Evolutionary conservation across 2,113 vertebrate species (phyloP).

Genomic region (Eubucco bourcierii): DNA sequence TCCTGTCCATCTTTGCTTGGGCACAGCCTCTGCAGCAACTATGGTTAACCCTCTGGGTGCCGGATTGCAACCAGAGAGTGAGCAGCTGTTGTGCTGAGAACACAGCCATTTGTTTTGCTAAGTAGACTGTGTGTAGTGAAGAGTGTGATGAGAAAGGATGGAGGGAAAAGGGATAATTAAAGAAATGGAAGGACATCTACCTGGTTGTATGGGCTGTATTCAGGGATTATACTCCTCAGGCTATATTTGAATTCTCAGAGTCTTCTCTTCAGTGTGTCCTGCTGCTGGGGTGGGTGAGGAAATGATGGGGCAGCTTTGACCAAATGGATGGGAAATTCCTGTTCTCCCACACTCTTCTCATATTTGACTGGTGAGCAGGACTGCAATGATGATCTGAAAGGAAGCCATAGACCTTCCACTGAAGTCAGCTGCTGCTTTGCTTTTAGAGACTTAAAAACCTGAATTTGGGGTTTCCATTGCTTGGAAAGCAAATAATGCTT

Average conservation of each 20-base stretch:
- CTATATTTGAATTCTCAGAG: fast-evolving
- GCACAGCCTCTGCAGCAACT: background rate
- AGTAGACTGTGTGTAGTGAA: conserved; percentile 21
- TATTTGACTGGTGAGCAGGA: background rate
- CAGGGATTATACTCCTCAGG: background rate
- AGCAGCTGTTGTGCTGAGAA: background rate
- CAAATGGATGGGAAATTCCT: background rate
- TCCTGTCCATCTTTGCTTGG: fast-evolving
- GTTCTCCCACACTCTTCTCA: background rate
- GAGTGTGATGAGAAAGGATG: conserved; percentile 44
- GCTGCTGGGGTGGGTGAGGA: background rate
- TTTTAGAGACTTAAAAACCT: background rate
- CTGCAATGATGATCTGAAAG: background rate
- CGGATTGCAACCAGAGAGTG: fast-evolving
- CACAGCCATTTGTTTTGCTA: background rate
- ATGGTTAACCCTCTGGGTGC: conserved; percentile 11
- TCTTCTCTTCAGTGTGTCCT: background rate
- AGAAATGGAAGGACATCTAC: background rate
- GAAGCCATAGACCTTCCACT: background rate
- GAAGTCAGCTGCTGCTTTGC: background rate
- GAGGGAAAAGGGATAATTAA: background rate
- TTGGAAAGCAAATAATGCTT: too few relatives aligned
- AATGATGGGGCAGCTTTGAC: background rate
- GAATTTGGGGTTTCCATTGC: too few relatives aligned
- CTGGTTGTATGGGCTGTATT: fast-evolving